Evolutionary conservation across 2,113 vertebrate genomes (phyloP).

Genomic region (Chaetodon auriga): DNA sequence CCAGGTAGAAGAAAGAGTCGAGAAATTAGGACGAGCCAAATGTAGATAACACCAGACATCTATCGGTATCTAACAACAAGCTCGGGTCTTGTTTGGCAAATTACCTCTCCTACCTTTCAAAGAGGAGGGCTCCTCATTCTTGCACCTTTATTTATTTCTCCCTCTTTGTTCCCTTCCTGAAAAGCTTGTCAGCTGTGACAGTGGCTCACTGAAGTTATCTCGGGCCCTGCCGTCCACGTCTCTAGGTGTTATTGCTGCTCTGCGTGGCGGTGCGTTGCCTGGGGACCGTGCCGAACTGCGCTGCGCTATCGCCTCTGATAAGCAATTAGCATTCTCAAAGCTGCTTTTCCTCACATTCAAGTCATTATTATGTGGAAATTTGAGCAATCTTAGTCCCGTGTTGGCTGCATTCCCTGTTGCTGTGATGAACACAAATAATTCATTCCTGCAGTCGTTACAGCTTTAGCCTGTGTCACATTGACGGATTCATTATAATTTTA

Average conservation of each 20-base stretch:
- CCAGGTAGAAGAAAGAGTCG: not conserved
- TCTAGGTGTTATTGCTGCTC: constrained; percentile 35
- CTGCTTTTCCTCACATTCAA: constrained; percentile 6
- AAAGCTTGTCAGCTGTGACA: constrained; percentile 55
- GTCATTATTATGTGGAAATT: constrained; percentile 27
- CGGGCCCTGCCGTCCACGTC: constrained; percentile 9
- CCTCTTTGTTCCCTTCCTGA: constrained; percentile 53
- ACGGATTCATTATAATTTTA: constrained; percentile 50
- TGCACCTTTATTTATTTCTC: constrained; percentile 59
- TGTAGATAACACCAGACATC: constrained; percentile 11
- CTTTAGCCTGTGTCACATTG: constrained; percentile 23
- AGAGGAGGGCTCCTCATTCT: constrained; percentile 35
- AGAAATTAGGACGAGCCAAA: constrained; percentile 18
- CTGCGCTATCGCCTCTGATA: constrained; percentile 27
- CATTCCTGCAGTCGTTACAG: constrained; percentile 9
- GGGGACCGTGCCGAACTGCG: constrained; percentile 14
- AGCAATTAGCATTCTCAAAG: constrained; percentile 54
- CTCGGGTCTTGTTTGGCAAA: constrained; percentile 64
- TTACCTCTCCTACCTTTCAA: constrained; percentile 69
- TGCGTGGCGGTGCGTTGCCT: not conserved
- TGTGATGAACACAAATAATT: constrained; percentile 43
- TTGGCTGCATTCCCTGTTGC: constrained; percentile 9
- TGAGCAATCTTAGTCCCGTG: not conserved
- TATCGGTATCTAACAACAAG: constrained; percentile 18
- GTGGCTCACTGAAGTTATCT: constrained; percentile 53